phyloP scores from a whole-genome alignment of 35 echinoderm and acorn worm genomes.

The Eucidaris tribuloides region DNA sequence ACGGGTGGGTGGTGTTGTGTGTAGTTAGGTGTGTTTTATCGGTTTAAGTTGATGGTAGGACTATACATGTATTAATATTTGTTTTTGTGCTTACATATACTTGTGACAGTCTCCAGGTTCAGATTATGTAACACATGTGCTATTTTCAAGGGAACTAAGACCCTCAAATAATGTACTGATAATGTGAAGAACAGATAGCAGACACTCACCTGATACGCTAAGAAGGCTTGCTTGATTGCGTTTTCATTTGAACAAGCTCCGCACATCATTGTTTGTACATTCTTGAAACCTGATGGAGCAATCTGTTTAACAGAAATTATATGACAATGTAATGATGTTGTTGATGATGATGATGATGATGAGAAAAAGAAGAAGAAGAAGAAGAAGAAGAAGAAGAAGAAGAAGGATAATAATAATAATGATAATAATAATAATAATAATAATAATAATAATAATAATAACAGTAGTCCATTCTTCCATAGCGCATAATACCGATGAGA shows the following conservation, averaged over 20 bases:
- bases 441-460: not conserved
- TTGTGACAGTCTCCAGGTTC: too few species aligned
- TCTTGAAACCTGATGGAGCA: conserved; percentile 61
- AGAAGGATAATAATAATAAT: too few species aligned
- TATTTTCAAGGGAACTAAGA: too few species aligned
- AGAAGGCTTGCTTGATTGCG: conserved; percentile 72
- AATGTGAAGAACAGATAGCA: not conserved
- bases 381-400: not conserved
- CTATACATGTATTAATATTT: too few species aligned
- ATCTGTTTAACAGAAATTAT: conserved; percentile 31
- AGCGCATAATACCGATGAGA: too few species aligned
- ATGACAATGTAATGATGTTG: not conserved
- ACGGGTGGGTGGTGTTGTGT: too few species aligned
- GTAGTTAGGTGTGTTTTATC: too few species aligned
- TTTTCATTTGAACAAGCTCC: conserved; percentile 86
- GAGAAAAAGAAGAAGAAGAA: not conserved
- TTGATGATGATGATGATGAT: not conserved
- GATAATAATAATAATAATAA: not conserved
- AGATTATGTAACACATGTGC: too few species aligned
- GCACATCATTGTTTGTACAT: conserved; percentile 83
- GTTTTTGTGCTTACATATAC: too few species aligned
- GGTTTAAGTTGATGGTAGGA: too few species aligned
- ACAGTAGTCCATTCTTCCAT: too few species aligned
- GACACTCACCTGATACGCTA: conserved; percentile 57
- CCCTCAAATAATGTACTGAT: not conserved